These are phyloP conservation scores for Hemicentrotus pulcherrimus DNA, from an alignment of 35 echinoderm and acorn worm genomes.

Conservation along the genomic window DNA sequence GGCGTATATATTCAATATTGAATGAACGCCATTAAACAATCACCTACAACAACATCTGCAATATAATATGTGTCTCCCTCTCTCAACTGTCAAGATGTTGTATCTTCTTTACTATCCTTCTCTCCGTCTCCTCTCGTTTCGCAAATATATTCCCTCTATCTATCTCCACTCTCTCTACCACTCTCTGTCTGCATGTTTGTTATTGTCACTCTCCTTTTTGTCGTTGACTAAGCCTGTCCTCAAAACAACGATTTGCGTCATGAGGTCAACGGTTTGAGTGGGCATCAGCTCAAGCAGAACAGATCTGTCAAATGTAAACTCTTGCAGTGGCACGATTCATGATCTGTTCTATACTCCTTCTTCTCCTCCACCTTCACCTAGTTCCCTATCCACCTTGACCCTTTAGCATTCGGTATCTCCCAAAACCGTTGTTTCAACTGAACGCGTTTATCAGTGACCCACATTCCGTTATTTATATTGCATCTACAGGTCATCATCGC, in stretches of 20 bases:
- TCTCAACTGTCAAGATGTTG: too few species aligned
- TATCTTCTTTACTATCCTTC: too few species aligned
- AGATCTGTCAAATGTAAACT: background rate
- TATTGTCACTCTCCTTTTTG: background rate
- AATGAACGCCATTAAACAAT: too few species aligned
- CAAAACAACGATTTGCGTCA: too few species aligned
- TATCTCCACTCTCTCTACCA: background rate
- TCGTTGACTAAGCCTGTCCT: background rate
- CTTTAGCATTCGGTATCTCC: background rate
- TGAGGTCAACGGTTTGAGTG: too few species aligned
- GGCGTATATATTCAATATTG: too few species aligned
- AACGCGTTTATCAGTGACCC: background rate
- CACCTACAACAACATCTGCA: too few species aligned
- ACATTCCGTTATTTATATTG: background rate
- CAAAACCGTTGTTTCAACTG: background rate
- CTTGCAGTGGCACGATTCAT: too few species aligned
- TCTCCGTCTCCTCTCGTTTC: background rate
- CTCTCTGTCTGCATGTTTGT: background rate
- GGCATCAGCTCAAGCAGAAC: background rate
- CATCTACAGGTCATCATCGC: background rate
- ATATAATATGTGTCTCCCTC: too few species aligned
- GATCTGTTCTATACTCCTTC: background rate
- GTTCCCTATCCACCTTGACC: background rate
- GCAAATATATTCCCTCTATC: too few species aligned
- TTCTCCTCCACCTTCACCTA: background rate